Conservation (phyloP, 2,888 invertebrate species). For the Dione vanillae region DNA sequence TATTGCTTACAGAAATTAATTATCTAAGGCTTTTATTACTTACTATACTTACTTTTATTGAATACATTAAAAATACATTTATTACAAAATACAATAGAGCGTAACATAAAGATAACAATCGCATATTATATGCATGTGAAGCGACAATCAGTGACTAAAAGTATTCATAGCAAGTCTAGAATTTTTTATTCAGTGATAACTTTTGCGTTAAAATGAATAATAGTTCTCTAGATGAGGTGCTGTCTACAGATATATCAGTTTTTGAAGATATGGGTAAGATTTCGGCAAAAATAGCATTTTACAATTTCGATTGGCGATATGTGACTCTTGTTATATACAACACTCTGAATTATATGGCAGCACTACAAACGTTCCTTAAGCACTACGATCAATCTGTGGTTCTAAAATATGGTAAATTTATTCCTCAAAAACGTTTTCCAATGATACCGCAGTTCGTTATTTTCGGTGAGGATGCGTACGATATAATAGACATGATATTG, state of each 20-base stretch:
- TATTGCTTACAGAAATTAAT: conserved; percentile 38
- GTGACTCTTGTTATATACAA: conserved; percentile 59
- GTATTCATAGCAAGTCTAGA: neutral
- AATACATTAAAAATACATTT: conserved; percentile 21
- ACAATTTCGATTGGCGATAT: conserved; percentile 68
- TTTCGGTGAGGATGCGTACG: conserved; percentile 55
- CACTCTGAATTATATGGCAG: conserved; percentile 49
- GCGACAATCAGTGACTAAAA: conserved; percentile 38
- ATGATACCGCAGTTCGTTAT: conserved; percentile 59
- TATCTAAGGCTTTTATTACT: conserved; percentile 19
- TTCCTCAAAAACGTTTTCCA: conserved; percentile 45
- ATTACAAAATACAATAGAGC: conserved; percentile 26
- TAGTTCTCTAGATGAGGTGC: conserved; percentile 44
- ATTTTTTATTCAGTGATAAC: conserved; percentile 17
- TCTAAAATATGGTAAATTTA: conserved; percentile 55
- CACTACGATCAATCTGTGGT: conserved; percentile 55
- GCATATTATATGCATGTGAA: conserved; percentile 39
- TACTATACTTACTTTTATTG: neutral
- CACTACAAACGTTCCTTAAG: conserved; percentile 57
- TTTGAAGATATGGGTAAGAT: conserved; percentile 53
- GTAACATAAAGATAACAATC: conserved; percentile 28
- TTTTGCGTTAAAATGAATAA: conserved; percentile 41
- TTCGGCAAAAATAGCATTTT: conserved; percentile 63
- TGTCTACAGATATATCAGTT: conserved; percentile 46
- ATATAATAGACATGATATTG: conserved; percentile 54